Base-by-base conservation (phyloP, 2,797 vertebrate genomes). In the Pseudochirops cupreus region DNA sequence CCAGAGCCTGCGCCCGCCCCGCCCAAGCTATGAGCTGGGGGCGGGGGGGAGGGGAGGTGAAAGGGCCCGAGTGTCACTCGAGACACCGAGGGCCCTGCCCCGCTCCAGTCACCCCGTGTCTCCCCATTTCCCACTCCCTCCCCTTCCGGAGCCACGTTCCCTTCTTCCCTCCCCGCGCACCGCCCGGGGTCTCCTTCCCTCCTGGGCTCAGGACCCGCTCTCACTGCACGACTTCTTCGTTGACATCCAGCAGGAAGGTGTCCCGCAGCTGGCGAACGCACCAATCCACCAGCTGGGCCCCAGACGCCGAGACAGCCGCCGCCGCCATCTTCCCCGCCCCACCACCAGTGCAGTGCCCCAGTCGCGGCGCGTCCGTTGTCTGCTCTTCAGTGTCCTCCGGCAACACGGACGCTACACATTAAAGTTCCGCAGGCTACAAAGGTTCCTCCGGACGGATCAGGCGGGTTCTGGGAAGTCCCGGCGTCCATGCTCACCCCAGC, bases 161-260 rank as follows among this genome's bases (percentile, higher is more conserved):
- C 0, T 0, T 58, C 92, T 91, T 21, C 89, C 93, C 57, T 56
- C 18, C 31, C 55, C 28, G 39, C 14, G 12, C 6, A 29, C 31
- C 52, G 13, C 55, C 56, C 92, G 56, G 39, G 91, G 55, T 46
- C 55, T 54, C 87, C 94, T 53, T 58, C 93, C 95, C 91, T 4
- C 82, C 89, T 16, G 11, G 0, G 5, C n/a, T 10, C 13, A 92
- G 58, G 0, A 95, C 58, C 57, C 46, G n/a, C 7, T 94, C 98
- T 99, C 98, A 99, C 99, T 99, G 98, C 91, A 99, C 99, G 90
- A 99, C 99, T 96, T 99, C 99, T 97, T 99, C 99, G 97, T 99
- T 99, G n/a, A 99, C 99, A 91, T 99, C 99, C 98, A 99, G 94
- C 1, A 99, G 99, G 90, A 99, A 99, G 57, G 98, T 98, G 26